A percentile compares a stretch with the other conserved stretches of the same genome.
Conservation (phyloP, 1,140 invertebrate genomes). For the Diorhabda carinulata region DNA sequence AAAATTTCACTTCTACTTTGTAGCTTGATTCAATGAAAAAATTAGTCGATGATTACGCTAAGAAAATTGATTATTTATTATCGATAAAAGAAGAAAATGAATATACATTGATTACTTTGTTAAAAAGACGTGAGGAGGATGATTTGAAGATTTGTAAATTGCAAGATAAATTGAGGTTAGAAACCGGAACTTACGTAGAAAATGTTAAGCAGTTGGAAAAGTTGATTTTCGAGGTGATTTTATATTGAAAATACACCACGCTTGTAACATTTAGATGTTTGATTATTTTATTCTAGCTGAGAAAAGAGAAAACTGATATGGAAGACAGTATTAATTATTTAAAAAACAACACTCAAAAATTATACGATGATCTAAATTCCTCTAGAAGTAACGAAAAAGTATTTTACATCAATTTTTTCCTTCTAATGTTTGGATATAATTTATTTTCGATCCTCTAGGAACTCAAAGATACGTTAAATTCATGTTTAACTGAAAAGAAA, state of each 20-base stretch:
- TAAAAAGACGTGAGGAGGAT: slow-evolving; percentile 7
- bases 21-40: slow-evolving; percentile 10
- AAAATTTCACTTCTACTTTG: too few species aligned
- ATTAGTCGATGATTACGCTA: slow-evolving; percentile 16
- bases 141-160: slow-evolving; percentile 11
- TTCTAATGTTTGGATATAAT: neutral
- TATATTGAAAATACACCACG: neutral
- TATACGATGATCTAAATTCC: slow-evolving; percentile 29
- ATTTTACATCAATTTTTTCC: neutral
- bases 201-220: slow-evolving; percentile 28
- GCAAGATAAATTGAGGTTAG: slow-evolving; percentile 20
- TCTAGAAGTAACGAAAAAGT: slow-evolving; percentile 28
- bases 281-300: slow-evolving; percentile 24
- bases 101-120: slow-evolving; percentile 10
- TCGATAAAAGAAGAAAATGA: slow-evolving; percentile 7
- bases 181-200: slow-evolving; percentile 23
- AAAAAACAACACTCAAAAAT: slow-evolving; percentile 33
- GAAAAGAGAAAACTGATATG: slow-evolving; percentile 26
- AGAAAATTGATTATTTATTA: slow-evolving; percentile 22
- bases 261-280: neutral
- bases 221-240: slow-evolving; percentile 27
- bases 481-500: neutral
- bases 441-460: neutral
- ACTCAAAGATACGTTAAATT: slow-evolving; percentile 3
- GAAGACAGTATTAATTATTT: slow-evolving; percentile 26